Conservation (phyloP, 2,888 invertebrate genomes). For the Chironomus tentans region DNA sequence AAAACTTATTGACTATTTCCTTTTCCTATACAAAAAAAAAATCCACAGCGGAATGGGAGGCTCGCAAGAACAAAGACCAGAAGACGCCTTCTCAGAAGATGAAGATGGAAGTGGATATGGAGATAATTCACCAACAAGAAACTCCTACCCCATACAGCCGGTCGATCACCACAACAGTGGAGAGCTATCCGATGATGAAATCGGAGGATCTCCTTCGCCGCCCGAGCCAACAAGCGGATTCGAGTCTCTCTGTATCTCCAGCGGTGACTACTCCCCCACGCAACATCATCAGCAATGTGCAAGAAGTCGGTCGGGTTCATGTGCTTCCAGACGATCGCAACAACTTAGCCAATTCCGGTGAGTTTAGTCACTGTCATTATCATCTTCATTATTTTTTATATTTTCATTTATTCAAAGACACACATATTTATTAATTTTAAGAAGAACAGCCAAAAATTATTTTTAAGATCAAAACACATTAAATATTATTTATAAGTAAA, state of each 20-base stretch:
- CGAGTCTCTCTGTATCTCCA: constrained; percentile 43
- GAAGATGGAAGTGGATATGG: constrained; percentile 61
- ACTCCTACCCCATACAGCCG: constrained; percentile 45
- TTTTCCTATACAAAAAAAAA: no score
- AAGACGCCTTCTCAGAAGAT: constrained; percentile 75
- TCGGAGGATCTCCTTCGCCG: constrained; percentile 38
- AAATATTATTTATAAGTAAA: not conserved
- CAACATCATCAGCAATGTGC: constrained; percentile 39
- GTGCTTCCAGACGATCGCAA: constrained; percentile 43
- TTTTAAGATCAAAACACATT: not conserved
- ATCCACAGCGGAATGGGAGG: constrained; percentile 44
- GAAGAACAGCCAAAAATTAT: no score
- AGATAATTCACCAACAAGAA: constrained; percentile 43
- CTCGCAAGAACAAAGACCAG: constrained; percentile 43
- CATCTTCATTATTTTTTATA: not conserved
- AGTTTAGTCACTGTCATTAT: not conserved
- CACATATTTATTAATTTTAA: not conserved
- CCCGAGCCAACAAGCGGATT: constrained; percentile 42
- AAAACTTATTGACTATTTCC: not conserved
- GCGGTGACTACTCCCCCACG: constrained; percentile 41
- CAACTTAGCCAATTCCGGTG: constrained; percentile 36
- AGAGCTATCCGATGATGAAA: constrained; percentile 45
- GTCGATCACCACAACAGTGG: constrained; percentile 47
- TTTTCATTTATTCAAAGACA: not conserved
- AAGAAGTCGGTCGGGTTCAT: constrained; percentile 43